These are phyloP conservation scores for Megalops cyprinoides DNA, from an alignment of 2,797 vertebrate species.

Conservation along the genomic window DNA sequence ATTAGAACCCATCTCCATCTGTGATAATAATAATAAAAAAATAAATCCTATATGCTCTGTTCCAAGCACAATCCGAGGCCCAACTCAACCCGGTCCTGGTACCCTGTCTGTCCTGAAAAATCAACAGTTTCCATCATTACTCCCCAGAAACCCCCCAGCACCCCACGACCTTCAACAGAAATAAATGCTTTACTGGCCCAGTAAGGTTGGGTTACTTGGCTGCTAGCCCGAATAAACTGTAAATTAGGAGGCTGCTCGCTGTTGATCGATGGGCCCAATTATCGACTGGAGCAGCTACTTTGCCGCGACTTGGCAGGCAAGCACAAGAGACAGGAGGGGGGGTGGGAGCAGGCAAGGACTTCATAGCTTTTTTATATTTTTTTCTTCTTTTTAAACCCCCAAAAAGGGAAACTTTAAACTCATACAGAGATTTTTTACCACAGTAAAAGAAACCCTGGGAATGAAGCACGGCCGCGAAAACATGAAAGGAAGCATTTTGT, in stretches of 20 bases:
- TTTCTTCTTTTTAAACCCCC: background rate
- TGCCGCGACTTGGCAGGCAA: constrained; percentile 65
- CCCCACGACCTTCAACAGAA: constrained; percentile 9
- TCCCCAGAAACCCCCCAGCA: background rate
- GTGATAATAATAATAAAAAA: no score
- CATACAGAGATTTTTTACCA: constrained; percentile 33
- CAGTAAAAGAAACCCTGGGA: constrained; percentile 28
- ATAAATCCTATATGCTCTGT: constrained; percentile 4
- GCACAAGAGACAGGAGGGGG: constrained; percentile 54
- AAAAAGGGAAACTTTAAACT: constrained; percentile 7
- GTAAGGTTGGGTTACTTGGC: constrained; percentile 30
- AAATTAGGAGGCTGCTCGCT: constrained; percentile 50
- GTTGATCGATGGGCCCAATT: constrained; percentile 68
- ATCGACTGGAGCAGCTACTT: constrained; percentile 66
- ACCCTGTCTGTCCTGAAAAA: constrained; percentile 11
- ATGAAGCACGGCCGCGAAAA: constrained; percentile 9
- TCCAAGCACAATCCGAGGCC: background rate
- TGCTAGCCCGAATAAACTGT: constrained; percentile 24
- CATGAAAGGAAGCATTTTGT: constrained; percentile 35
- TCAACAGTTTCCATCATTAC: constrained; percentile 30
- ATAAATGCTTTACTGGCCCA: constrained; percentile 19
- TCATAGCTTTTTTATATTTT: no score
- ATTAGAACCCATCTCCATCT: background rate
- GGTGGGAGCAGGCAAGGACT: constrained; percentile 61
- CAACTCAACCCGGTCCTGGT: background rate